Conservation (phyloP, 2,797 vertebrate species). For the Pteropus rufus region DNA sequence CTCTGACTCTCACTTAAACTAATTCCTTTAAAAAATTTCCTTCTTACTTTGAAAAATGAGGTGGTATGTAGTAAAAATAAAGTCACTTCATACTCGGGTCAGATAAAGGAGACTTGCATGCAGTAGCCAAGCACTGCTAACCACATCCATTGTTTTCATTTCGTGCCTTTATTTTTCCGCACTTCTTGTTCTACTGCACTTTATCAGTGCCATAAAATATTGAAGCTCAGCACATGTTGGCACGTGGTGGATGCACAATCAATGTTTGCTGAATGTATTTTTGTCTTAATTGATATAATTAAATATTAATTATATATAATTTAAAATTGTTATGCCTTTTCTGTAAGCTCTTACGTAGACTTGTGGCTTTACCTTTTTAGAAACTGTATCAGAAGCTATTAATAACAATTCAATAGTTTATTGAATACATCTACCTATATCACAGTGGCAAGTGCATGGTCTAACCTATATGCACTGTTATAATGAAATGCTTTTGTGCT, state of each 20-base stretch:
- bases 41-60: not conserved
- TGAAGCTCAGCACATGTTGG: not conserved
- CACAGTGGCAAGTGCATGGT: not conserved
- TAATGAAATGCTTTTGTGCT: not conserved
- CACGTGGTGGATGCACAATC: not conserved
- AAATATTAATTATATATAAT: not conserved
- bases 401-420: not conserved
- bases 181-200: not conserved
- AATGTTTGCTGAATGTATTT: not conserved
- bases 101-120: not conserved
- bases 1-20: not conserved
- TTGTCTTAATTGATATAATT: slow-evolving; percentile 5
- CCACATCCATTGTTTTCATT: not conserved
- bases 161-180: not conserved
- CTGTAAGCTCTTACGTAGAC: not conserved
- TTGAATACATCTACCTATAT: not conserved
- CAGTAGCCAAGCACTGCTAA: not conserved
- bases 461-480: not conserved
- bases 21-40: not conserved
- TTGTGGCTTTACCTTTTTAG: not conserved
- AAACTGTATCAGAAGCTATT: not conserved
- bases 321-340: not conserved
- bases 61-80: not conserved
- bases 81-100: not conserved
- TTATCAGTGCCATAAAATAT: not conserved